Base-by-base conservation (phyloP, 2,888 invertebrate genomes). In the Chloroclystis v-ata region DNA sequence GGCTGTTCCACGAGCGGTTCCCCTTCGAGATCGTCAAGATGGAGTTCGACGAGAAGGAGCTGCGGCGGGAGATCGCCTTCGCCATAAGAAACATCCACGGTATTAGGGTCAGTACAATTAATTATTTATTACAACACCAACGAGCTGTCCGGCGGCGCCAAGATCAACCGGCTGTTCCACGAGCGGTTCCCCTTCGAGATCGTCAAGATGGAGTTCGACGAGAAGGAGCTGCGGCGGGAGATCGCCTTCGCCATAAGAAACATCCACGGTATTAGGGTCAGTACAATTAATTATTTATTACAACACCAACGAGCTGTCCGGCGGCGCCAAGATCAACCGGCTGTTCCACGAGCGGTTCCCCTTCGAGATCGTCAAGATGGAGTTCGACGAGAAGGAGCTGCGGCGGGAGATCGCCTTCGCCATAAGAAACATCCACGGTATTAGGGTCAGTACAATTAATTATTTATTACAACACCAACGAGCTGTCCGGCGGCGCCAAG, bases 11-110 rank as follows among this genome's bases (percentile, higher is more conserved):
- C 80, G 99, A 99, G 88, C 91, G 99, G 68, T 98, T 99, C 82
- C 99, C 99, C 13, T 99, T 99, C 85, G 99, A 98, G 89, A 96
- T 98, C 66, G 98, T 98, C 60, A 98, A 98, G 90, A 99, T 99
- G 98, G 98, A 99, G 76, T 98, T 98, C 78, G 99, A 99, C 75
- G 99, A 99, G 82, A 99, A 99, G 81, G 99, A 99, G 77, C 88
- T 99, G 61, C 92, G 99, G 35, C 91, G 96, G 60, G 99, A 99
- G 89, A 99, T 99, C 71, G 98, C 98, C 42, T 98, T 98, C 84
- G 99, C 99, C 63, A 99, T 99, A 73, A 92, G 98, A 71, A 99
- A 99, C 82, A 99, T 99, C 77, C 99, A 99, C 80, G 99, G 99
- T 94, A 91, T 93, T 76, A 90, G 92, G 84, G 92, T 90, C 68